Conservation (phyloP, 2,113 vertebrate species). For the Pelmatolapia mariae region DNA sequence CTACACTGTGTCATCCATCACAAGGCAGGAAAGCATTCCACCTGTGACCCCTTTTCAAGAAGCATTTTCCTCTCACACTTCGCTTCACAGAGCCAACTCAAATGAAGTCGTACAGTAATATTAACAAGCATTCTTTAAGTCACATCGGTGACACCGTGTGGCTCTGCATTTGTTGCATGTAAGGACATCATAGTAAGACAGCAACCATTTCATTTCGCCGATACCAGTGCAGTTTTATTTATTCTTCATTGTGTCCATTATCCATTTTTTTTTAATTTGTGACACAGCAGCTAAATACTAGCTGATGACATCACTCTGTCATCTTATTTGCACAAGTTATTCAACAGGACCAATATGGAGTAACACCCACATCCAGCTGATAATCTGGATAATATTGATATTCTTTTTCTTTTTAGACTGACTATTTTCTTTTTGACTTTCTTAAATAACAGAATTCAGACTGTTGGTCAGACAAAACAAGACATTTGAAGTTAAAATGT, state of each 20-base stretch:
- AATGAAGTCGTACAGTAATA: neutral
- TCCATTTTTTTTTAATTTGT: neutral
- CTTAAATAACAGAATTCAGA: neutral
- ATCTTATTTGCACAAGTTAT: neutral
- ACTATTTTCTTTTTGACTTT: neutral
- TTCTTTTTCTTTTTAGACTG: neutral
- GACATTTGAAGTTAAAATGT: neutral
- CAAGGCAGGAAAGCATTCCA: neutral
- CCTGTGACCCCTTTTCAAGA: neutral
- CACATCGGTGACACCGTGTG: fast-evolving
- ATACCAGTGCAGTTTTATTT: neutral
- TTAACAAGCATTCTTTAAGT: neutral
- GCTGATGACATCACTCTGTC: neutral
- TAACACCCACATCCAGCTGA: neutral
- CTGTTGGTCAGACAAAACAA: neutral
- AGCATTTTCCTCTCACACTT: neutral
- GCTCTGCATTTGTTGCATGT: neutral
- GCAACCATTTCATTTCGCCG: neutral
- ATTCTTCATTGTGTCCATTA: neutral
- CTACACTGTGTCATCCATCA: neutral
- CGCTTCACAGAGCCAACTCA: neutral
- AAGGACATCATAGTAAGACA: neutral
- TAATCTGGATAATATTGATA: neutral
- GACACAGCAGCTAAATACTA: neutral
- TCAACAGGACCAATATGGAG: neutral